phyloP scores from a whole-genome alignment of 2,888 invertebrate genomes.

The Germaria angustata region DNA sequence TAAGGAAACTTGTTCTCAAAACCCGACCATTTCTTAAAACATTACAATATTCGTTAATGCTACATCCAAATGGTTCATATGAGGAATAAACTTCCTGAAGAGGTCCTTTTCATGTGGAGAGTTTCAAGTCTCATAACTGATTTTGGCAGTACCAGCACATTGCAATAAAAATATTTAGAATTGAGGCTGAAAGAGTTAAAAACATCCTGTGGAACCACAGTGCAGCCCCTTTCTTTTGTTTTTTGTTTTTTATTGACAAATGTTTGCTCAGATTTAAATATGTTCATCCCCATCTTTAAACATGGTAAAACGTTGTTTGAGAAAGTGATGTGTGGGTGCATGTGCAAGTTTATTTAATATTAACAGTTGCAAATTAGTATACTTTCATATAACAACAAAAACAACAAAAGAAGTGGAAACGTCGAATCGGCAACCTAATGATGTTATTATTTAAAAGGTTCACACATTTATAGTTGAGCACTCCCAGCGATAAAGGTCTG shows the following conservation, averaged over 20 bases:
- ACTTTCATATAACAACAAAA: constrained; percentile 38
- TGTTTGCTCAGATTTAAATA: constrained; percentile 56
- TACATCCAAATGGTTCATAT: too few relatives aligned
- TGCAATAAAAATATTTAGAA: too few relatives aligned
- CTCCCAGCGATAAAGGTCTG: neutral
- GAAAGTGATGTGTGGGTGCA: neutral
- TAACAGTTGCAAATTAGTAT: constrained; percentile 61
- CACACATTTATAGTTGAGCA: neutral
- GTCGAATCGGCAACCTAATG: constrained; percentile 57
- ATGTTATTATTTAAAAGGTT: constrained; percentile 33
- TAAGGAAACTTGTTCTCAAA: too few relatives aligned
- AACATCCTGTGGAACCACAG: neutral
- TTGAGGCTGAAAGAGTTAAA: too few relatives aligned
- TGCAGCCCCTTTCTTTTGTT: constrained; percentile 10
- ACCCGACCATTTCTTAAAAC: too few relatives aligned
- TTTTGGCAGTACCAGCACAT: too few relatives aligned
- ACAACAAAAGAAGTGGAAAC: constrained; percentile 39
- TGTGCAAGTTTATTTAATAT: constrained; percentile 59
- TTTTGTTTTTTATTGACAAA: constrained; percentile 25
- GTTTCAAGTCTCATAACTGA: too few relatives aligned
- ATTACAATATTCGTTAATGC: too few relatives aligned
- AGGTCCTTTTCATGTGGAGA: too few relatives aligned
- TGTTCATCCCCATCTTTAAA: constrained; percentile 47
- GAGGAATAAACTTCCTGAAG: too few relatives aligned
- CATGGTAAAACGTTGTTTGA: constrained; percentile 42